Base-by-base conservation (phyloP, 1,140 invertebrate species). In the Palaemon carinicauda region DNA sequence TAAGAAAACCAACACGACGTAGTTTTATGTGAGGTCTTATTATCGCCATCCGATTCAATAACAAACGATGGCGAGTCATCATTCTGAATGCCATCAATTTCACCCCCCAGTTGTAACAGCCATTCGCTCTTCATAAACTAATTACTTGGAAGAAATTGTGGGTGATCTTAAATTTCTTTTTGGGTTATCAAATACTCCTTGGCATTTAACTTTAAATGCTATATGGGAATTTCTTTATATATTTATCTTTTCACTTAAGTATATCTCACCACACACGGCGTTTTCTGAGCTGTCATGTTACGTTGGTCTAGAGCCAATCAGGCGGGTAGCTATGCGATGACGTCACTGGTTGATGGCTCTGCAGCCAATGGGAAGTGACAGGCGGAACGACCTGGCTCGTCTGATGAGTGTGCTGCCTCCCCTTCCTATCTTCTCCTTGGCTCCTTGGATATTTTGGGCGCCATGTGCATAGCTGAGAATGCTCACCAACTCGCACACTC, bases 371-470 rank as follows among this genome's bases (percentile, higher is more conserved):
- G 51, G 74, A 77, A 54, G 79, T 87, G 85, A 87, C 85, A 87
- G 85, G 85, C 85, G 85, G 85, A 87, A 87, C 85, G 85, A 77
- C 41, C 71, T 87, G 69, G 78, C 84, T 79, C 33, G 54, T 87
- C 77, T 80, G 41, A 74, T 80, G 77, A 80, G 80, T 65, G 33
- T 71, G n/a, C 10, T 65, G 31, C 84, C 60, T 41, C 78, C 78
- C 77, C 12, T 27, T 27, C 33, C 29, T 52, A 51, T 24, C n/a
- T 17, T 19, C 29, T 29, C 54, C 9, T 29, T 41, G 41, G 41
- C 51, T 10, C 9, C n/a, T n/a, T 19, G 52, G 31, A 56, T 85
- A 85, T 87, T 87, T 87, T 74, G 65, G 84, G 71, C 10, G 21
- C 56, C 65, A 53, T 65, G 33, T 82, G 60, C 60, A 81, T 71